A percentile compares a stretch with the other conserved stretches of the same genome.
phyloP scores from a whole-genome alignment of 2,888 invertebrate species.

The Andrena bucephala region DNA sequence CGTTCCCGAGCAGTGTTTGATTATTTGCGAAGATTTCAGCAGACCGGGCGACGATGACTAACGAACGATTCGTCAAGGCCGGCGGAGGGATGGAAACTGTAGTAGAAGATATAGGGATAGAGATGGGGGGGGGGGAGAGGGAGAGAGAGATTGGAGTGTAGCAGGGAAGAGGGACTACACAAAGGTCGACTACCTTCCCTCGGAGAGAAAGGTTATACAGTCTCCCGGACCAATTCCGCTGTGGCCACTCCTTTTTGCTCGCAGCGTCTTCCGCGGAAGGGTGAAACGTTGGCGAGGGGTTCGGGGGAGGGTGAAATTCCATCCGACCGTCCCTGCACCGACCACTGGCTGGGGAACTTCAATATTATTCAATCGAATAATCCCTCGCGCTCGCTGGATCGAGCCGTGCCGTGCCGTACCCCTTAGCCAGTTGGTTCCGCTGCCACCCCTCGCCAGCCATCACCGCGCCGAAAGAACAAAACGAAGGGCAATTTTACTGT shows the following conservation, averaged over 20 bases:
- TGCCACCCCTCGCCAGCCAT: not conserved
- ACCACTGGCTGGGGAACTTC: slow-evolving; percentile 62
- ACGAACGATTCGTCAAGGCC: slow-evolving; percentile 26
- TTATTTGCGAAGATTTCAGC: slow-evolving; percentile 48
- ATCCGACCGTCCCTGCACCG: slow-evolving; percentile 31
- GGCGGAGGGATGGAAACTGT: slow-evolving; percentile 1
- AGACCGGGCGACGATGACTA: slow-evolving; percentile 28
- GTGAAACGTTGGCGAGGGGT: slow-evolving; percentile 18
- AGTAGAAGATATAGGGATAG: too few species aligned
- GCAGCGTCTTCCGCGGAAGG: slow-evolving; percentile 30
- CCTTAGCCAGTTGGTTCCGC: slow-evolving; percentile 5
- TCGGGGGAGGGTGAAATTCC: slow-evolving; percentile 36
- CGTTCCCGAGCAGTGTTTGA: slow-evolving; percentile 25
- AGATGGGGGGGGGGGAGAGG: not conserved
- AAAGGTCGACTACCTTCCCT: slow-evolving; percentile 50
- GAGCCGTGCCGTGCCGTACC: not conserved
- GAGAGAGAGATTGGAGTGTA: not conserved
- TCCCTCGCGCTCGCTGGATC: slow-evolving; percentile 59
- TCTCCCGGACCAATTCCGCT: slow-evolving; percentile 52
- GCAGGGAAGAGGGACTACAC: slow-evolving; percentile 11
- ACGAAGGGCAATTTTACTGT: slow-evolving; percentile 38
- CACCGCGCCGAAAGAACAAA: slow-evolving; percentile 20
- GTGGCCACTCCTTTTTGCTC: slow-evolving; percentile 48
- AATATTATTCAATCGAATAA: slow-evolving; percentile 75
- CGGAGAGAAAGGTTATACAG: slow-evolving; percentile 62